phyloP scores from a whole-genome alignment of 2,113 vertebrate genomes.

The Boulengeromyrus knoepffleri region DNA sequence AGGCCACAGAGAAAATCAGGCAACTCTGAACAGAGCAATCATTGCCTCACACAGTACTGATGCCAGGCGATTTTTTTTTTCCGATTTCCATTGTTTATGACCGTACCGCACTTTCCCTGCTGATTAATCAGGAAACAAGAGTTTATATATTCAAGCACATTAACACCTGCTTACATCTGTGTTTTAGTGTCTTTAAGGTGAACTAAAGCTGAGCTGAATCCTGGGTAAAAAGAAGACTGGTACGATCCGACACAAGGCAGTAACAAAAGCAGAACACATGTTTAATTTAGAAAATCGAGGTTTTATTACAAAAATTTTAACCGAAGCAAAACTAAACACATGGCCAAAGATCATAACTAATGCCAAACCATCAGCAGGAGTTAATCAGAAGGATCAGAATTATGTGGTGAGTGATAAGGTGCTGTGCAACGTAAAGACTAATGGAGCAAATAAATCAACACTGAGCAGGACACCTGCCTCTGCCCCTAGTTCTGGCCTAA shows the following conservation, averaged over 20 bases:
- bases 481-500: too few relatives aligned
- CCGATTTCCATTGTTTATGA: neutral
- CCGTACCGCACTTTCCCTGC: neutral
- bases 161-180: neutral
- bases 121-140: neutral
- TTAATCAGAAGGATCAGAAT: neutral
- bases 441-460: neutral
- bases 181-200: neutral
- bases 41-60: neutral
- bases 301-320: neutral
- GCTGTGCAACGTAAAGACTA: neutral
- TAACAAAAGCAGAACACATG: neutral
- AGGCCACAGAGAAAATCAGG: neutral
- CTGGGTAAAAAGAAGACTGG: neutral
- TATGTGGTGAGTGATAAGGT: too few relatives aligned
- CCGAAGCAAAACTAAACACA: neutral
- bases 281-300: neutral
- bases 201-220: neutral
- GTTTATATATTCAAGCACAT: neutral
- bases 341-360: neutral
- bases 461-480: too few relatives aligned
- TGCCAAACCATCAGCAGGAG: neutral
- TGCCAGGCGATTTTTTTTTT: neutral
- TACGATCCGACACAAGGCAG: neutral
- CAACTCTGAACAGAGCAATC: neutral